Base-by-base conservation (phyloP, 1,140 invertebrate species). In the Pseudomyrmex gracilis region DNA sequence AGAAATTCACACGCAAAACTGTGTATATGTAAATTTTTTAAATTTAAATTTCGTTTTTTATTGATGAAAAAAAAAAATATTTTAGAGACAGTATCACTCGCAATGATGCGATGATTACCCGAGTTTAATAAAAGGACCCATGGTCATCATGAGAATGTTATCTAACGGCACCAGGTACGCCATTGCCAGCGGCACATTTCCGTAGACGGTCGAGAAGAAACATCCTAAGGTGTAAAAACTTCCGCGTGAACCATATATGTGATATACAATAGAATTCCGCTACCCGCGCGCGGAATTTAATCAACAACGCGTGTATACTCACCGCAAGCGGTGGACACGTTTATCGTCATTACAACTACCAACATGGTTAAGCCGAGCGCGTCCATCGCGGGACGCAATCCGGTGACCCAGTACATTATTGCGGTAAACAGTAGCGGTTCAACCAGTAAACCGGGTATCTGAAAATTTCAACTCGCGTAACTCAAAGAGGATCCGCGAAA, bases 141-240 rank as follows among this genome's bases (percentile, higher is more conserved):
- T 98, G 0, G 97, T 97, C 85, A 98, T 96, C 97, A 98, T 98
- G 20, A 98, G 95, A 49, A 97, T 94, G 84, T 98, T 98, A 94
- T 98, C 97, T 90, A 98, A 97, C 0, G 98, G 97, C 53, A 98
- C 96, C 55, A 98, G 94, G 91, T 97, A 97, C 1, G 97, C 96
- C 95, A 98, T 97, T 3, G 97, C 97, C 66, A 96, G 90, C 22
- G 97, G 95, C 82, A 98, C 96, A 24, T 96, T 97, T 55, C 97
- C 97, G 90, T 98, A 98, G 13, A 97, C 96, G 53, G 96, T 96
- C 0, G 97, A 98, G 92, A 98, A 98, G 91, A 98, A 98, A 77
- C 97, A 96, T 57, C 97, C 97, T 98, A 92, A 20, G 95, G 95
- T 73, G 63, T 9, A 2, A 45, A 2, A 13, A 5, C n/a, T 47